Conservation (phyloP, 2,888 invertebrate species). For the Cremastinae sp. region DNA sequence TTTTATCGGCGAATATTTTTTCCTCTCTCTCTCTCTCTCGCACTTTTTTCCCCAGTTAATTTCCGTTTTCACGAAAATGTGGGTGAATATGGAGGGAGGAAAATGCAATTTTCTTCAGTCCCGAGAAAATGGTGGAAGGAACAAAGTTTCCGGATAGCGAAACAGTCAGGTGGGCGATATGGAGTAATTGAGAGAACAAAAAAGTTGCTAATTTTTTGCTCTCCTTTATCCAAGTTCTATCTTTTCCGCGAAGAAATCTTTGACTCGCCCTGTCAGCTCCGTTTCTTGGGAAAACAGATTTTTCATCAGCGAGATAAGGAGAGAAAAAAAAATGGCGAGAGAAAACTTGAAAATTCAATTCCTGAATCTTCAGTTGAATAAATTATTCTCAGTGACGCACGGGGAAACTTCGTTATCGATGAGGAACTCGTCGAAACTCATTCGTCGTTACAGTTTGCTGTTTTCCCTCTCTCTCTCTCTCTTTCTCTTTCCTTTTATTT, state of each 20-base stretch:
- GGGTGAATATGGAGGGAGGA: not conserved
- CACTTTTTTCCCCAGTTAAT: too few relatives aligned
- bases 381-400: slow-evolving; percentile 39
- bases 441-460: not conserved
- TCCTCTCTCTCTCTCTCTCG: too few relatives aligned
- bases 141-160: not conserved
- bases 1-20: too few relatives aligned
- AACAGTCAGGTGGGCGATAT: not conserved
- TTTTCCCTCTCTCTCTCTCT: too few relatives aligned
- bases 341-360: slow-evolving; percentile 42
- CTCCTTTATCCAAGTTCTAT: not conserved
- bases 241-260: not conserved
- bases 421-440: slow-evolving; percentile 28
- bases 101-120: slow-evolving; percentile 22
- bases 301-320: not conserved
- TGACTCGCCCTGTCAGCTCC: too few relatives aligned
- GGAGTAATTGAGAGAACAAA: not conserved
- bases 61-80: slow-evolving; percentile 1
- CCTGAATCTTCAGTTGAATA: slow-evolving; percentile 29
- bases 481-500: too few relatives aligned
- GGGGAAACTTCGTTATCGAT: slow-evolving; percentile 27
- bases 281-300: not conserved
- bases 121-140: not conserved
- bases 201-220: not conserved
- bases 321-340: not conserved